Evolutionary conservation across 2,888 invertebrate species (phyloP), one percentile per base, ranked within the genome.

Genomic region (Theodoxus fluviatilis): DNA sequence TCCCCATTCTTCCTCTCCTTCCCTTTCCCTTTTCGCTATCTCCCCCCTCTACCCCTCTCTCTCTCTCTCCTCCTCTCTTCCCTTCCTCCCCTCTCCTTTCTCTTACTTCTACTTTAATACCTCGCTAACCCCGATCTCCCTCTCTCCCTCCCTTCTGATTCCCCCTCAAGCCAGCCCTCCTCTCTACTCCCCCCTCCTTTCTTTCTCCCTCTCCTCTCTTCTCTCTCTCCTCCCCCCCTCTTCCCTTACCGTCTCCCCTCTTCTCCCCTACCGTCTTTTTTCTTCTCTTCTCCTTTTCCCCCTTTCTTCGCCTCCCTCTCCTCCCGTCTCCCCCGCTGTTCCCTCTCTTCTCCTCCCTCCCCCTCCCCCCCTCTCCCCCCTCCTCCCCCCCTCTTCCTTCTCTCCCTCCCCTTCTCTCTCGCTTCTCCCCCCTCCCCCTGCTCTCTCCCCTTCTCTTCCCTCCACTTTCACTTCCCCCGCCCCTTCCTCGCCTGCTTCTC

Each of bases 361-460:
- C 64, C 2, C 37, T n/a, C 61, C 12, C 6, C 52, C 35, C 61
- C 12, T 63, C 43, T 63, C 37, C 69, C 63, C 63, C 37, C 69
- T 70, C 69, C 40, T 64, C 52, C 71, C 33, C 31, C 33, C 22
- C 70, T 72, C 72, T 61, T 70, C 67, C 72, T 37, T 70, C 71
- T 70, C 52, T 63, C 71, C 72, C 28, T 70, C 59, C 70, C 38
- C 67, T 59, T 70, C n/a, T 70, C 52, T 70, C 38, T 70, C 71
- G 57, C 37, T 67, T 71, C 68, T 55, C 61, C 59, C 70, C 15
- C 61, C 33, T 47, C 38, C 70, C 63, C 61, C 31, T 67, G 57
- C 67, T 49, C 71, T 71, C 71, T 38, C 70, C 18, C 61, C 15
- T 18, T 71, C 38, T 35, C 67, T 67, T 61, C 18, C 67, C 43